A percentile compares a stretch with the other conserved stretches of the same genome.
phyloP scores from a whole-genome alignment of 2,113 vertebrate genomes.

The Cavia aperea region DNA sequence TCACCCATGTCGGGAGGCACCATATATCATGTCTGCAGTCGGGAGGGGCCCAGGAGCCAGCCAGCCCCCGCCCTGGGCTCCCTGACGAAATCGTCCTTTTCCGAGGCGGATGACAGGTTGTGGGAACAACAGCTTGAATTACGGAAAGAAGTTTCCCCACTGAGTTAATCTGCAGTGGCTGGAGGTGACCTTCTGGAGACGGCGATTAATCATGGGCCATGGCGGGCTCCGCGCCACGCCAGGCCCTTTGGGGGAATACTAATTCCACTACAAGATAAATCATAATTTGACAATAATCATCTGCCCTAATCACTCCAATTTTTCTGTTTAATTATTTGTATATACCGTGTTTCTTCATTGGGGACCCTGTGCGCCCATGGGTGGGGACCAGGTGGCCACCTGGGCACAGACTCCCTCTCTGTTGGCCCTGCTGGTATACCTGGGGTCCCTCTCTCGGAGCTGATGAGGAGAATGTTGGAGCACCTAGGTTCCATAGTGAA shows the following conservation, averaged over 20 bases:
- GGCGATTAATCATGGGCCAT: constrained; percentile 82
- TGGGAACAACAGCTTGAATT: constrained; percentile 85
- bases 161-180: constrained; percentile 84
- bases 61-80: constrained; percentile 71
- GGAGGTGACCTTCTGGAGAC: constrained; percentile 84
- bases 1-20: constrained; percentile 75
- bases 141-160: constrained; percentile 84
- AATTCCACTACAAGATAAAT: constrained; percentile 83
- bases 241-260: constrained; percentile 77
- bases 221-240: constrained; percentile 76
- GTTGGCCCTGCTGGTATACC: not conserved
- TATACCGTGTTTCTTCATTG: constrained; percentile 72
- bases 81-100: constrained; percentile 78
- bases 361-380: constrained; percentile 55
- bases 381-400: not conserved
- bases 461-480: not conserved
- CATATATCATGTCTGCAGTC: constrained; percentile 74
- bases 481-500: not conserved
- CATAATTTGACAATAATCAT: constrained; percentile 85
- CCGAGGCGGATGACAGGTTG: constrained; percentile 79
- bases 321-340: constrained; percentile 82
- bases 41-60: constrained; percentile 44
- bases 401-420: not conserved
- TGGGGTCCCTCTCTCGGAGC: not conserved
- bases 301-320: constrained; percentile 81